Evolutionary conservation across 2,888 invertebrate species (phyloP).

Genomic region (Hartigia nigra): DNA sequence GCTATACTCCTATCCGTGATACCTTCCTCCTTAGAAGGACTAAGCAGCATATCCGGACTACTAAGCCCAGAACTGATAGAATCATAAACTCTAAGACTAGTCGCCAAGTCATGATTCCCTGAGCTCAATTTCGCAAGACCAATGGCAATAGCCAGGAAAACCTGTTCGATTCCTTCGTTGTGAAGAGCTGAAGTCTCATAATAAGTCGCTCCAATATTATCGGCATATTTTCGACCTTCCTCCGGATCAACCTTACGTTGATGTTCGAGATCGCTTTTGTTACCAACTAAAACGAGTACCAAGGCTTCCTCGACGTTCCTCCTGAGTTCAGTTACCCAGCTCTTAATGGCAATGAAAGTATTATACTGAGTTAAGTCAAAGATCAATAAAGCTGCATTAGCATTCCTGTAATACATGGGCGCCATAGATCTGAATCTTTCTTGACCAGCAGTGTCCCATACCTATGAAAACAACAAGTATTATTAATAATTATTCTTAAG

Average conservation of each 20-base stretch:
- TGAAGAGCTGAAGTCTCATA: constrained; percentile 86
- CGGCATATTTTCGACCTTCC: constrained; percentile 82
- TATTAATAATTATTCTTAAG: constrained; percentile 47
- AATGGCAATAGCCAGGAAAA: constrained; percentile 76
- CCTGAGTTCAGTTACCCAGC: constrained; percentile 86
- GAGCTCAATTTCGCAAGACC: constrained; percentile 68
- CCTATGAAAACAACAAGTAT: constrained; percentile 67
- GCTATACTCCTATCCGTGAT: constrained; percentile 72
- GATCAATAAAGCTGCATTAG: constrained; percentile 88
- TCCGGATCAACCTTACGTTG: constrained; percentile 73
- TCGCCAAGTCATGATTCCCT: constrained; percentile 35
- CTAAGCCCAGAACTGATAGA: constrained; percentile 65
- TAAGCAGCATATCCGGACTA: constrained; percentile 49
- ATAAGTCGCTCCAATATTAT: constrained; percentile 84
- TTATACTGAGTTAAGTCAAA: constrained; percentile 84
- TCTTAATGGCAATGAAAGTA: constrained; percentile 83
- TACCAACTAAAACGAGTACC: constrained; percentile 85
- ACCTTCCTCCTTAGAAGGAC: constrained; percentile 62
- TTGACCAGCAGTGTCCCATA: constrained; percentile 92
- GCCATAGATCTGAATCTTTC: constrained; percentile 92
- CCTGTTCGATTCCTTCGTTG: constrained; percentile 80
- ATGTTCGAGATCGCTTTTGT: constrained; percentile 82
- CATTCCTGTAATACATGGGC: constrained; percentile 94
- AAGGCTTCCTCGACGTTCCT: constrained; percentile 83
- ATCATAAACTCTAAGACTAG: constrained; percentile 71